phyloP scores from a whole-genome alignment of 2,113 vertebrate genomes.

The Tetrax tetrax region DNA sequence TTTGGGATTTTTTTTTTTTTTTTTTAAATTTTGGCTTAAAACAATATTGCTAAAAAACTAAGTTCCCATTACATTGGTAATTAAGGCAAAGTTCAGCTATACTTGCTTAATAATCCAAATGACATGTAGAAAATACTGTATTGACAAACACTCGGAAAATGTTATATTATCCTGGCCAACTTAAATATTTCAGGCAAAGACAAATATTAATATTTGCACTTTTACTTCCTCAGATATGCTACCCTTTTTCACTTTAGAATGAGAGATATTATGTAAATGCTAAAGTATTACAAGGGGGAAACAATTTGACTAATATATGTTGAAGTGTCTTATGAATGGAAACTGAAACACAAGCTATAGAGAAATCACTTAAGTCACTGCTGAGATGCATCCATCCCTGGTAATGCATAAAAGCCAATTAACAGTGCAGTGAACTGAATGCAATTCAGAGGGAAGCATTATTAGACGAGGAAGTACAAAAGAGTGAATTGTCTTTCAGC shows the following conservation, averaged over 20 bases:
- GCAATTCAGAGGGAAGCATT: neutral
- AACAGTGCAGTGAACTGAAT: neutral
- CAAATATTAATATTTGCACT: neutral
- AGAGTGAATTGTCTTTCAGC: neutral
- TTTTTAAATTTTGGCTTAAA: neutral
- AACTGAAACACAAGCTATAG: neutral
- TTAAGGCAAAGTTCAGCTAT: neutral
- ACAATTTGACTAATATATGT: neutral
- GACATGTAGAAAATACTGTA: neutral
- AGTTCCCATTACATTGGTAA: neutral
- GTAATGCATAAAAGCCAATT: slow-evolving; percentile 28
- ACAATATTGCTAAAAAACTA: neutral
- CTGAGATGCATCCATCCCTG: neutral
- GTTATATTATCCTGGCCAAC: neutral
- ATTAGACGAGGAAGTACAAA: neutral
- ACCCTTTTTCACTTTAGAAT: neutral
- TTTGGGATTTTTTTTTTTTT: neutral
- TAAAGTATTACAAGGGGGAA: neutral
- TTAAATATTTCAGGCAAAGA: neutral
- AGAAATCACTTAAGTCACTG: neutral
- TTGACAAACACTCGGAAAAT: neutral
- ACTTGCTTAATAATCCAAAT: neutral
- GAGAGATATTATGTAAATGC: neutral
- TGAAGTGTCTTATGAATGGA: slow-evolving; percentile 24
- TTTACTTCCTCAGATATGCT: neutral